Conservation (phyloP, 2,797 vertebrate genomes). For the Agapornis canus region DNA sequence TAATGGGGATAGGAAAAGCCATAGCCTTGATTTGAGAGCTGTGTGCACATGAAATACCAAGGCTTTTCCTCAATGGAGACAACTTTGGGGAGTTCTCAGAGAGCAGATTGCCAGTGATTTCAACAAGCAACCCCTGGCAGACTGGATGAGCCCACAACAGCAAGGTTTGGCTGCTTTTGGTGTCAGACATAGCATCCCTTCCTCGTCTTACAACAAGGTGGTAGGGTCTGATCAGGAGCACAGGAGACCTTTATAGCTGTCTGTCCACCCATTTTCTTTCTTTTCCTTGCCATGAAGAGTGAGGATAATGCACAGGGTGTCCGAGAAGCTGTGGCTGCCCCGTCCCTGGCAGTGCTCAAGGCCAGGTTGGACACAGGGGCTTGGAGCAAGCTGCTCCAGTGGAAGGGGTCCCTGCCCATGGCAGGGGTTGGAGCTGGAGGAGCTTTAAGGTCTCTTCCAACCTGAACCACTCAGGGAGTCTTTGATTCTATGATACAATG, state of each 20-base stretch:
- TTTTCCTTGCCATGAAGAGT: not conserved
- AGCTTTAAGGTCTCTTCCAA: not conserved
- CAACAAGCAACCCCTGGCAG: not conserved
- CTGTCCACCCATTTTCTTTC: rapidly evolving
- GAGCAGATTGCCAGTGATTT: not conserved
- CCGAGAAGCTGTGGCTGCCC: too few relatives aligned
- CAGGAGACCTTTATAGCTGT: not conserved
- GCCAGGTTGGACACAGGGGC: too few relatives aligned
- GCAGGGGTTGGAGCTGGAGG: too few relatives aligned
- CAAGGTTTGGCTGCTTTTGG: rapidly evolving
- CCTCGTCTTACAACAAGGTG: not conserved
- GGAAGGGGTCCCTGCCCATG: too few relatives aligned
- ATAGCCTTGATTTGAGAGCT: not conserved
- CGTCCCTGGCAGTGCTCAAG: too few relatives aligned
- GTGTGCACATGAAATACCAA: not conserved
- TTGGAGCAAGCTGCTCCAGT: too few relatives aligned
- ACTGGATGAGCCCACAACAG: rapidly evolving
- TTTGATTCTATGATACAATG: not conserved
- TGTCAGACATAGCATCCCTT: not conserved
- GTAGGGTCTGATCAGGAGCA: not conserved
- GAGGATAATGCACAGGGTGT: not conserved
- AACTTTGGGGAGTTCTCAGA: not conserved
- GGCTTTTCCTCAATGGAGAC: not conserved
- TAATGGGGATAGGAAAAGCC: not conserved
- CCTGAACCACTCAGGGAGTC: not conserved